Percentiles rank a stretch among this genome's conserved stretches.
Evolutionary conservation across 2,888 invertebrate genomes (phyloP).

Genomic region (Eupithecia centaureata): DNA sequence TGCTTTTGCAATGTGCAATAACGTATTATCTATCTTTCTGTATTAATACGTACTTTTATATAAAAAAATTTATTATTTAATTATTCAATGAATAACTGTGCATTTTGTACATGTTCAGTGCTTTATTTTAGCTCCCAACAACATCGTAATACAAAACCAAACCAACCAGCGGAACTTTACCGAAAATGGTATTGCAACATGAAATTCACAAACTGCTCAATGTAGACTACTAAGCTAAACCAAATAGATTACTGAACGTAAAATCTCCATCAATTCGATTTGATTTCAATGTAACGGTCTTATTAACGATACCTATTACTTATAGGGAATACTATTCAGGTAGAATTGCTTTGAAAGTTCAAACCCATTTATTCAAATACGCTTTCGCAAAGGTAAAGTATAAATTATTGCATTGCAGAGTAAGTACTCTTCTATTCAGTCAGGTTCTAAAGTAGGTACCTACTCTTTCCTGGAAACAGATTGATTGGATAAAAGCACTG

Average conservation of each 20-base stretch:
- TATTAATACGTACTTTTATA: too few relatives aligned
- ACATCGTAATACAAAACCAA: neutral
- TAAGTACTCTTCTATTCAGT: conserved; percentile 9
- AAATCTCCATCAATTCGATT: conserved; percentile 65
- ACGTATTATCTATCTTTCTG: too few relatives aligned
- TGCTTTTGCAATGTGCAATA: too few relatives aligned
- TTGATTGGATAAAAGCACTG: neutral
- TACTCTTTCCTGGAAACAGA: neutral
- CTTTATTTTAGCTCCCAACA: too few relatives aligned
- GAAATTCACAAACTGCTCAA: neutral
- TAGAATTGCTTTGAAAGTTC: conserved; percentile 60
- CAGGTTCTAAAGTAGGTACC: neutral
- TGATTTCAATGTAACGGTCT: conserved; percentile 73
- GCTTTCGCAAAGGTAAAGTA: conserved; percentile 43
- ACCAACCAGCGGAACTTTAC: neutral
- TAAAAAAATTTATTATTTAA: too few relatives aligned
- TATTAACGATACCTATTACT: conserved; percentile 75
- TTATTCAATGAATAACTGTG: too few relatives aligned
- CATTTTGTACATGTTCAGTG: too few relatives aligned
- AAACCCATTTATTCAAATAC: conserved; percentile 62
- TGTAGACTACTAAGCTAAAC: neutral
- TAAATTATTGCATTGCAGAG: conserved; percentile 16
- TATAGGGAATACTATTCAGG: conserved; percentile 65
- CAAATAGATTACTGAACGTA: conserved; percentile 13
- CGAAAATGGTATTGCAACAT: neutral